Percentiles rank a stretch among this genome's conserved stretches.
Evolutionary conservation across 1,140 invertebrate genomes (phyloP).

Genomic region (Pomacea maculata): DNA sequence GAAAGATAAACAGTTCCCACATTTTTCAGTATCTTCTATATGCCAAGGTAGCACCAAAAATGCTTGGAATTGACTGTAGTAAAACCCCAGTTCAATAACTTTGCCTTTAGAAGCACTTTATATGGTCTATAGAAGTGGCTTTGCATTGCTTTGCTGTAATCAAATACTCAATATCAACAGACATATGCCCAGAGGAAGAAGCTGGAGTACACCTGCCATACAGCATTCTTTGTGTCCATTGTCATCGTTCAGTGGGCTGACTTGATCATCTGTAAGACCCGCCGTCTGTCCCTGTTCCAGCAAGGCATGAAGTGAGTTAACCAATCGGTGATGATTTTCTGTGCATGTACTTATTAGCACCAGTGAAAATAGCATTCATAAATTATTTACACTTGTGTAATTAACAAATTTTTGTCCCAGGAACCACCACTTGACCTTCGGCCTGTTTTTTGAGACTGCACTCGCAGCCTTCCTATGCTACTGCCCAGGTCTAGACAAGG

Average conservation of each 20-base stretch:
- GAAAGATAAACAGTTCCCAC: no score
- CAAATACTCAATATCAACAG: constrained; percentile 67
- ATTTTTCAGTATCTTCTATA: no score
- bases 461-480: constrained; percentile 65
- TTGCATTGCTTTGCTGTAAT: constrained; percentile 24
- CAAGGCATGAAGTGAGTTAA: constrained; percentile 88
- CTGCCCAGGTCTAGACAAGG: constrained; percentile 63
- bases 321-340: background rate
- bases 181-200: constrained; percentile 94
- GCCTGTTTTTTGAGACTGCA: constrained; percentile 65
- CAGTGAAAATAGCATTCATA: constrained; percentile 51
- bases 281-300: constrained; percentile 94
- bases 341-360: background rate
- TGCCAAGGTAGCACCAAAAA: no score
- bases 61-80: no score
- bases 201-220: constrained; percentile 96
- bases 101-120: no score
- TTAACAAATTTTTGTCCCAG: constrained; percentile 59
- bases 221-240: constrained; percentile 97
- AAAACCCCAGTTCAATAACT: no score
- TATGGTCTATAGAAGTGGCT: background rate
- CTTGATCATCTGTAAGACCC: constrained; percentile 97
- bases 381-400: constrained; percentile 61
- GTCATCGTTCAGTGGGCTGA: constrained; percentile 99
- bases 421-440: constrained; percentile 66